Conservation (phyloP, 2,113 vertebrate species). For the Chaenogobius annularis region DNA sequence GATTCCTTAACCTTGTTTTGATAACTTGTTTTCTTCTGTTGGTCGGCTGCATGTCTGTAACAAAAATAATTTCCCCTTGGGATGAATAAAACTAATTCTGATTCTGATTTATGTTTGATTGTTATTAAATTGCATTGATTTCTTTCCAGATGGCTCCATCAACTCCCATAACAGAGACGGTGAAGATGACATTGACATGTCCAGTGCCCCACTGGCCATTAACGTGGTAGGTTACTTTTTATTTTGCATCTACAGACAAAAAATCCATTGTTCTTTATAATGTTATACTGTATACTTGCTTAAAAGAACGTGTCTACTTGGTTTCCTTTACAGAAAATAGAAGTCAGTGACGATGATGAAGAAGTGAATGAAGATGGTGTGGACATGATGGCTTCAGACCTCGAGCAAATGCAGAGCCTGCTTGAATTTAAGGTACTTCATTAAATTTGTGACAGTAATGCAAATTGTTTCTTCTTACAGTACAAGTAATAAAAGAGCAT, state of each 20-base stretch:
- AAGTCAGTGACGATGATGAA: conserved; percentile 83
- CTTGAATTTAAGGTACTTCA: conserved; percentile 90
- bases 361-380: conserved; percentile 80
- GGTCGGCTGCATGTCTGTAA: too few species aligned
- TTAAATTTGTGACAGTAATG: neutral
- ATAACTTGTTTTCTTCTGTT: too few species aligned
- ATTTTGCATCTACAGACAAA: neutral
- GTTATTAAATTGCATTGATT: conserved; percentile 19
- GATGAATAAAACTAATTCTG: neutral
- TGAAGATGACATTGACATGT: conserved; percentile 76
- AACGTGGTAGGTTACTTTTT: conserved; percentile 83
- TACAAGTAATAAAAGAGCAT: conserved; percentile 10
- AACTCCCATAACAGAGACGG: conserved; percentile 81
- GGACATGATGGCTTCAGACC: conserved; percentile 85
- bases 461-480: neutral
- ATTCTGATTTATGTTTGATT: neutral
- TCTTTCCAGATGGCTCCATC: conserved; percentile 81
- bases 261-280: neutral
- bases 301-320: neutral
- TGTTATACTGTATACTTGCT: neutral
- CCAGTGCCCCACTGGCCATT: conserved; percentile 72
- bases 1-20: too few species aligned
- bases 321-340: conserved; percentile 85
- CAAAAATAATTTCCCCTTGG: too few species aligned
- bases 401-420: conserved; percentile 90